A percentile compares a stretch with the other conserved stretches of the same genome.
phyloP scores from a whole-genome alignment of 2,113 vertebrate species.

The Parus major region DNA sequence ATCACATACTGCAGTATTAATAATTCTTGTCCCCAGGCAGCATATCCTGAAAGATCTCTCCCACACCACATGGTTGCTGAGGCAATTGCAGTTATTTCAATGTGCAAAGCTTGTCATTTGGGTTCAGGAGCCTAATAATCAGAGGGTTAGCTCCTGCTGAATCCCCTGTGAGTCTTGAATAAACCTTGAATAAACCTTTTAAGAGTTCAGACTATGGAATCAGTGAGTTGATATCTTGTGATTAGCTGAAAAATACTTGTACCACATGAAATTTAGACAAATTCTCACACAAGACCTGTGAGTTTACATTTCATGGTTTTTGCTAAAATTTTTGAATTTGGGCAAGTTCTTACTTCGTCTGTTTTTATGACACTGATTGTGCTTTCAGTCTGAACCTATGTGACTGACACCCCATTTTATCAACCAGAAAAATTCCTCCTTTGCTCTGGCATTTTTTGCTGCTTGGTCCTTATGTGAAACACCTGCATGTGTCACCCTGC shows the following conservation, averaged over 20 bases:
- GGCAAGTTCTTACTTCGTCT: background rate
- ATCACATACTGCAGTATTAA: slow-evolving; percentile 13
- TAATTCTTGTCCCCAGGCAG: background rate
- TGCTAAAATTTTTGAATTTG: background rate
- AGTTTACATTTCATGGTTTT: background rate
- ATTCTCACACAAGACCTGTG: background rate
- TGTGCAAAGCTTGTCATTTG: background rate
- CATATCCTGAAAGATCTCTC: background rate
- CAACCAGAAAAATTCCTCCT: background rate
- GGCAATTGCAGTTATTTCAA: background rate
- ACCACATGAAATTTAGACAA: background rate
- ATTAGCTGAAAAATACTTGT: background rate
- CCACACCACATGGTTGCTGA: background rate
- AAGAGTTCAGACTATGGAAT: background rate
- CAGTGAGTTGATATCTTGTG: background rate
- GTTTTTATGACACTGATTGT: background rate
- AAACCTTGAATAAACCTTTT: background rate
- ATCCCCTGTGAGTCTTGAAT: background rate
- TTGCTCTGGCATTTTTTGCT: background rate
- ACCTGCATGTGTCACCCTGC: background rate
- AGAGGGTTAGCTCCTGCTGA: background rate
- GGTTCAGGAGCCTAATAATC: background rate
- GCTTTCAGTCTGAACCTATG: background rate
- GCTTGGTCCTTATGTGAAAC: background rate
- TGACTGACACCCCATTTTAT: background rate